Percentiles rank a stretch among this genome's conserved stretches.
Conservation (phyloP, 2,797 vertebrate genomes). For the Rousettus madagascariensis region DNA sequence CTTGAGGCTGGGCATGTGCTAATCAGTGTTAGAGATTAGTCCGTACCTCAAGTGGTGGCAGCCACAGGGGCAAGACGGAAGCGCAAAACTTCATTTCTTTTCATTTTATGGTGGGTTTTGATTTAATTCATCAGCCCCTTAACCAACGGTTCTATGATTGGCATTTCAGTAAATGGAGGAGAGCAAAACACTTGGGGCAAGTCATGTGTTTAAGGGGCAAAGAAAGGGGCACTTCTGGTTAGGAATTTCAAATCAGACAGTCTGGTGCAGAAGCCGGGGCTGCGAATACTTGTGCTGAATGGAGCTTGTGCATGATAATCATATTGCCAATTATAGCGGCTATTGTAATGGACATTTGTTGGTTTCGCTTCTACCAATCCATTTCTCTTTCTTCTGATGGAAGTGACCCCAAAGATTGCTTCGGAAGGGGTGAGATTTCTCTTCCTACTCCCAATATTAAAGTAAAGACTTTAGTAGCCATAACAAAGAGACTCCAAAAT, state of each 20-base stretch:
- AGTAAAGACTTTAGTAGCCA: not conserved
- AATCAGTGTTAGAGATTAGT: not conserved
- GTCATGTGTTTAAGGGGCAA: not conserved
- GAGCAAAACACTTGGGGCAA: not conserved
- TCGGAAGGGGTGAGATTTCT: not conserved
- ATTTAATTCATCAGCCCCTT: not conserved
- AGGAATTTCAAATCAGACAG: conserved; percentile 18
- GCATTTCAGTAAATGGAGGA: not conserved
- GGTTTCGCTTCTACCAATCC: not conserved
- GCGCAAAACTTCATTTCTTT: not conserved
- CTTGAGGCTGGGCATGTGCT: conserved; percentile 46
- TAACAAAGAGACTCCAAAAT: not conserved
- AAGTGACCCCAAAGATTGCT: not conserved
- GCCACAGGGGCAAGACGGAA: not conserved
- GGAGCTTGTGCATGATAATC: not conserved
- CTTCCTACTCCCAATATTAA: not conserved
- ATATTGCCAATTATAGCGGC: not conserved
- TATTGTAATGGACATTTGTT: not conserved
- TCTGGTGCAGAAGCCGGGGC: not conserved
- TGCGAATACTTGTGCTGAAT: not conserved
- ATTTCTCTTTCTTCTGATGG: not conserved
- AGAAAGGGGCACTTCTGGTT: not conserved
- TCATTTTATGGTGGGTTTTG: not conserved
- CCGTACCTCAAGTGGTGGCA: not conserved
- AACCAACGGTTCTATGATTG: not conserved